A percentile compares a stretch with the other conserved stretches of the same genome.
These are phyloP conservation scores for Amblyjoppa fuscipennis DNA, from an alignment of 2,888 invertebrate species.

Conservation along the genomic window DNA sequence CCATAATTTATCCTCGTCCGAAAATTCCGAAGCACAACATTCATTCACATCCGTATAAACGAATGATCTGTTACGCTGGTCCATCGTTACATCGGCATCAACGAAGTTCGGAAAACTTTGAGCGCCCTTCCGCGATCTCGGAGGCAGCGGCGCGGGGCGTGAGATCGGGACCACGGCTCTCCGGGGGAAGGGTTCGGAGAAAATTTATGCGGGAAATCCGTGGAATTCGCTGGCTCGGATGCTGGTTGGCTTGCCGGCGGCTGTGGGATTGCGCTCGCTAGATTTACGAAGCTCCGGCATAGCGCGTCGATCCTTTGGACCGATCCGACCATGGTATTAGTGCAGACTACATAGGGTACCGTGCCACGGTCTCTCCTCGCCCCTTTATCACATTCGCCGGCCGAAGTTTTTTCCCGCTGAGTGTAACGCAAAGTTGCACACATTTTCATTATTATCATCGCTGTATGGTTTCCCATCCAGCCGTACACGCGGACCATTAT, in stretches of 20 bases:
- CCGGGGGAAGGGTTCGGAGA: conserved; percentile 55
- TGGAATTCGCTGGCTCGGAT: conserved; percentile 70
- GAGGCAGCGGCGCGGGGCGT: conserved; percentile 9
- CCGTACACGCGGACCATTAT: conserved; percentile 28
- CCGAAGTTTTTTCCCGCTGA: background rate
- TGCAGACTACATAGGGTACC: background rate
- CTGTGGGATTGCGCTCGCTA: conserved; percentile 65
- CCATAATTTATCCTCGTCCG: background rate
- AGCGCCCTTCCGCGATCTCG: conserved; percentile 53
- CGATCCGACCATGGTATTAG: conserved; percentile 8
- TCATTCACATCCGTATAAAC: background rate
- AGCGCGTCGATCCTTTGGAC: conserved; percentile 15
- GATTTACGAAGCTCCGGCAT: conserved; percentile 63
- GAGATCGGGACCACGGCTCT: conserved; percentile 22
- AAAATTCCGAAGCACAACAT: background rate
- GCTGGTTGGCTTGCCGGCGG: conserved; percentile 48
- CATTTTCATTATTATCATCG: conserved; percentile 45
- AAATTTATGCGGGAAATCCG: conserved; percentile 75
- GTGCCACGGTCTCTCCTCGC: background rate
- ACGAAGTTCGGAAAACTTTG: conserved; percentile 52
- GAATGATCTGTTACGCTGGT: conserved; percentile 7
- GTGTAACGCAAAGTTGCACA: conserved; percentile 4
- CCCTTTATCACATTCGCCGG: conserved; percentile 21
- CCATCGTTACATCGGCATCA: conserved; percentile 37
- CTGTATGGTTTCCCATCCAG: background rate